Evolutionary conservation across 2,888 invertebrate genomes (phyloP), one percentile per base, ranked within the genome.

Genomic region (Lochmaea crataegi): DNA sequence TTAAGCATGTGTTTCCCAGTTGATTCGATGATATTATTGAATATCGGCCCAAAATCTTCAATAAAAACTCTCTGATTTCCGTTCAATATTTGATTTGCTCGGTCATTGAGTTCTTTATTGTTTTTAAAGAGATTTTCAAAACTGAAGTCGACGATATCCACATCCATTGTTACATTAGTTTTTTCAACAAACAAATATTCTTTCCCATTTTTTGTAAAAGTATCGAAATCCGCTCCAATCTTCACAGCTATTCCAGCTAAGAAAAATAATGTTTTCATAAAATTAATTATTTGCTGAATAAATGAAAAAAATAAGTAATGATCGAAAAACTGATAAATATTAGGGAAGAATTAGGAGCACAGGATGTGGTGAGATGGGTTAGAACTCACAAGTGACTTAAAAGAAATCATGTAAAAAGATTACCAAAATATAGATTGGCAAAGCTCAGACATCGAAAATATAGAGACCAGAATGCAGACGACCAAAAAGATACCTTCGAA

Each of bases 71-170:
- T 88, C 91, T 93, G 93, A 83, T 94, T 93, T 42, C 93, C 91
- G 81, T 94, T 94, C 11, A 94, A 85, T 81, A 93, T 92, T 42
- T 88, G 86, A 82, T 94, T 94, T 90, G 93, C 91, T 6, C 91
- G 89, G 5, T 89, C 87, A 26, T 92, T 92, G 86, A 85, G 11
- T 51, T 87, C 86, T 73, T 92, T 91, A 61, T 83, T 81, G 1
- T 91, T 91, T 57, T 92, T 90, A 80, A 93, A 93, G 0, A 94
- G 87, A 84, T 92, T 90, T 14, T 91, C 90, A 65, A 94, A 86
- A 71, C 90, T 87, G 76, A 94, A 86, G 18, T 89, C 86, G 1
- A 91, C 91, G 57, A 88, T 86, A 0, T 89, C 90, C 0, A 93
- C 87, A n/a, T 89, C 87, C 81, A 93, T 91, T 75, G 89, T 88